Evolutionary conservation across 2,888 invertebrate species (phyloP).

Genomic region (Dugesia japonica): DNA sequence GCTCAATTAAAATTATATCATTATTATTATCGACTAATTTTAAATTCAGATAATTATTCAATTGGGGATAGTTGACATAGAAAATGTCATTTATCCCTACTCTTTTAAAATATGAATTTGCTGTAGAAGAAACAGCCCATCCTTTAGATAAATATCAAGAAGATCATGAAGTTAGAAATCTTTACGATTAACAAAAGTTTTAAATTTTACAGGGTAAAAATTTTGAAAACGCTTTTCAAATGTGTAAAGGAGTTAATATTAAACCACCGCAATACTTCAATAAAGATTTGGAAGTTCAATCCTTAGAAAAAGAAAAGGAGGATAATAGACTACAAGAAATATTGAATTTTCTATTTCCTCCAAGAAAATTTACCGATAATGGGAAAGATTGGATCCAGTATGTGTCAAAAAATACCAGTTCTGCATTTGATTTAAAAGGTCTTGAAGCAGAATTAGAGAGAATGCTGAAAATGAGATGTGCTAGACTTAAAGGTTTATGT

Average conservation of each 20-base stretch:
- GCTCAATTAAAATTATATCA: no score
- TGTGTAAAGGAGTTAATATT: not conserved
- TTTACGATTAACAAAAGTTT: not conserved
- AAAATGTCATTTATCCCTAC: not conserved
- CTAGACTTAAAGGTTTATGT: not conserved
- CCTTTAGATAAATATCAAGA: not conserved
- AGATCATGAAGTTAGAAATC: not conserved
- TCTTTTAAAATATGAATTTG: not conserved
- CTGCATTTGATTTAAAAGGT: not conserved
- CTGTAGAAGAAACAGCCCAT: not conserved
- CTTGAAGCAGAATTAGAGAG: not conserved
- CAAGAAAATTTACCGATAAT: not conserved
- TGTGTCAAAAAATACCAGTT: not conserved
- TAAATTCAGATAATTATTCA: not conserved
- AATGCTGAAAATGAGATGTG: conserved; percentile 7
- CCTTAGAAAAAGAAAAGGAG: not conserved
- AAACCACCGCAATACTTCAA: conserved; percentile 14
- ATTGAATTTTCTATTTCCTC: not conserved
- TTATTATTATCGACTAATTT: not conserved
- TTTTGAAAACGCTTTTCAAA: conserved; percentile 10
- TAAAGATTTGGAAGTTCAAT: not conserved
- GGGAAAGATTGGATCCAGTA: conserved; percentile 2
- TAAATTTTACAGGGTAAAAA: not conserved
- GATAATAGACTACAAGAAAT: not conserved
- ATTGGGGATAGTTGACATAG: no score